phyloP scores from a whole-genome alignment of 2,888 invertebrate genomes.

The Coelinius sp. region DNA sequence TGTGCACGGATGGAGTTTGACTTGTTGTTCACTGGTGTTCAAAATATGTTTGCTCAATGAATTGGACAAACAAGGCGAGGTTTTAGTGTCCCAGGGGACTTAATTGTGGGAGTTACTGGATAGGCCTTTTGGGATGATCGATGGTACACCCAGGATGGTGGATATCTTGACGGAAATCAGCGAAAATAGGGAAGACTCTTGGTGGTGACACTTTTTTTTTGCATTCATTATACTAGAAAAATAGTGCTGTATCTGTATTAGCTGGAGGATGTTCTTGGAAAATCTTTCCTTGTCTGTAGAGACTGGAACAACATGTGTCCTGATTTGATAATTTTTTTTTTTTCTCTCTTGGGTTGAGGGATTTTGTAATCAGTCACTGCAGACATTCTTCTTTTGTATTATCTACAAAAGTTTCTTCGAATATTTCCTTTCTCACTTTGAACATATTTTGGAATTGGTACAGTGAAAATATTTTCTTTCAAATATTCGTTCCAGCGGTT shows the following conservation, averaged over 20 bases:
- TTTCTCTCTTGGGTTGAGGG: not conserved
- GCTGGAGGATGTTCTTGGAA: not conserved
- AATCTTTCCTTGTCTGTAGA: not conserved
- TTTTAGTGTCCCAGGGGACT: constrained; percentile 34
- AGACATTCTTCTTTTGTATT: not conserved
- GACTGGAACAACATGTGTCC: not conserved
- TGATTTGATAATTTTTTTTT: not conserved
- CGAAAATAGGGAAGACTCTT: not conserved
- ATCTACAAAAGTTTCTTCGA: not conserved
- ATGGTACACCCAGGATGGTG: constrained; percentile 22
- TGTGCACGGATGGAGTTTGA: constrained; percentile 18
- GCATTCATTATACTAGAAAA: constrained; percentile 19
- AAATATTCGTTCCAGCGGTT: too few species aligned
- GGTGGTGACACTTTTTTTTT: constrained; percentile 16
- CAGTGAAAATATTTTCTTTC: not conserved
- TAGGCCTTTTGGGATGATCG: constrained; percentile 42
- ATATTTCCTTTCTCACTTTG: too few species aligned
- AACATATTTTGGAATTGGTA: too few species aligned
- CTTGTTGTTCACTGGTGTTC: constrained; percentile 13
- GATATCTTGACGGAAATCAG: constrained; percentile 9
- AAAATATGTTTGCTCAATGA: constrained; percentile 48
- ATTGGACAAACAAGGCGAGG: constrained; percentile 49
- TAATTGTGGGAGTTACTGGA: constrained; percentile 22
- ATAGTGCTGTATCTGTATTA: constrained; percentile 15
- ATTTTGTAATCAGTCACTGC: not conserved